Evolutionary conservation across 2,888 invertebrate genomes (phyloP).

Genomic region (Brassicogethes aeneus): DNA sequence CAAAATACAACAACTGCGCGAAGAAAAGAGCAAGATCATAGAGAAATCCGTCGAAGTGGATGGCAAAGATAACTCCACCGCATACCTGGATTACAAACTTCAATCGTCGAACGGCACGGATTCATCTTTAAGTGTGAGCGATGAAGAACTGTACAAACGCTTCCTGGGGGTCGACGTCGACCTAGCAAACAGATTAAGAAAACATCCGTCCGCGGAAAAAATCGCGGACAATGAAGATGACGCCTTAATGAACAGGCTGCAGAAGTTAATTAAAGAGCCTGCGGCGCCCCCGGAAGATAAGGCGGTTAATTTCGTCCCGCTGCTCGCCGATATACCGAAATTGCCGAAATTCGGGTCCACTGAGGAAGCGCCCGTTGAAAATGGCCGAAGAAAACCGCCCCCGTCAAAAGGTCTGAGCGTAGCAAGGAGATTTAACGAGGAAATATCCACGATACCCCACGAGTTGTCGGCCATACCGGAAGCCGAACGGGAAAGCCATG

Average conservation of each 20-base stretch:
- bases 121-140: conserved; percentile 17
- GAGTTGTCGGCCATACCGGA: conserved; percentile 39
- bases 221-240: conserved; percentile 2
- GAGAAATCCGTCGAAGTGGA: not conserved
- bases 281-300: conserved; percentile 7
- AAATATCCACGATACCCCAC: conserved; percentile 31
- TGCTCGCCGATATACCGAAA: conserved; percentile 37
- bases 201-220: conserved; percentile 15
- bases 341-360: conserved; percentile 29
- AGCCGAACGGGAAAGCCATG: conserved; percentile 35
- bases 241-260: conserved; percentile 1
- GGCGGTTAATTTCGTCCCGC: conserved; percentile 26
- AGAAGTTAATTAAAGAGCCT: conserved; percentile 1
- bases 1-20: conserved; percentile 50
- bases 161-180: conserved; percentile 31
- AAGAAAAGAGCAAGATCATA: conserved; percentile 46
- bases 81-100: conserved; percentile 28
- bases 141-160: conserved; percentile 22
- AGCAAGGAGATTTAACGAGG: conserved; percentile 27
- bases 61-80: conserved; percentile 29
- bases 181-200: conserved; percentile 26
- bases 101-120: not conserved
- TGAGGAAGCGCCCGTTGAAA: conserved; percentile 2
- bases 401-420: conserved; percentile 31
- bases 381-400: conserved; percentile 31